Conservation (phyloP, 2,113 vertebrate genomes). For the Pachyramphus minor region DNA sequence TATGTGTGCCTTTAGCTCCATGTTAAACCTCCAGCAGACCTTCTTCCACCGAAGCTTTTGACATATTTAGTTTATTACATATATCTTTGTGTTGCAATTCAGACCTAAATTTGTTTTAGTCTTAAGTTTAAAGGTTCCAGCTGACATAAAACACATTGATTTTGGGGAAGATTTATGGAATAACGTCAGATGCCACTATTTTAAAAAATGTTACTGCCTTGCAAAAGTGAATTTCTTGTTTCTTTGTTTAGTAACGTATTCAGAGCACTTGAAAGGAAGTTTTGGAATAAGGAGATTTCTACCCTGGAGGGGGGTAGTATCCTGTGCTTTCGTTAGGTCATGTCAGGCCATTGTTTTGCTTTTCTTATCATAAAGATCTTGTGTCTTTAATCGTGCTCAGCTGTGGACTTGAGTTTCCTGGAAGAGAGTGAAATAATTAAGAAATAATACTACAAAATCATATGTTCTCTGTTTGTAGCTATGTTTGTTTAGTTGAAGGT, state of each 20-base stretch:
- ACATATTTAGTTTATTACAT: not conserved
- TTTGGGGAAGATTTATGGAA: not conserved
- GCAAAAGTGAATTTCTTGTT: conserved; percentile 40
- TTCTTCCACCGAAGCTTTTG: not conserved
- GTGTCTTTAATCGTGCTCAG: conserved; percentile 30
- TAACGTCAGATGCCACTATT: not conserved
- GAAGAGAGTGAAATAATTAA: conserved; percentile 35
- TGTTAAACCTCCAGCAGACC: not conserved
- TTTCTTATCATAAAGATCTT: conserved; percentile 46
- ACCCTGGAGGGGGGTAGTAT: not conserved
- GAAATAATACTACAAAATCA: conserved; percentile 16
- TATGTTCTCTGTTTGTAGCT: not conserved
- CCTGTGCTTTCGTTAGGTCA: conserved; percentile 45
- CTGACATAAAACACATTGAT: not conserved
- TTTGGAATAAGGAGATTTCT: conserved; percentile 50
- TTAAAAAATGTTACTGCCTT: not conserved
- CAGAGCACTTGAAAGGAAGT: conserved; percentile 27
- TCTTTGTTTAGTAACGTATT: not conserved
- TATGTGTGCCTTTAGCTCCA: not conserved
- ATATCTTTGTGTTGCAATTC: not conserved
- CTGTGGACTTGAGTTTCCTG: conserved; percentile 26
- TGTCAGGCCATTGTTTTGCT: conserved; percentile 41
- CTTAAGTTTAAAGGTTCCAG: not conserved
- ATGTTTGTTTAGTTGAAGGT: not conserved
- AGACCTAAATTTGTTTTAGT: not conserved